Percentiles rank a stretch among this genome's conserved stretches.
Evolutionary conservation across 2,113 vertebrate genomes (phyloP).

Genomic region (Sus scrofa): DNA sequence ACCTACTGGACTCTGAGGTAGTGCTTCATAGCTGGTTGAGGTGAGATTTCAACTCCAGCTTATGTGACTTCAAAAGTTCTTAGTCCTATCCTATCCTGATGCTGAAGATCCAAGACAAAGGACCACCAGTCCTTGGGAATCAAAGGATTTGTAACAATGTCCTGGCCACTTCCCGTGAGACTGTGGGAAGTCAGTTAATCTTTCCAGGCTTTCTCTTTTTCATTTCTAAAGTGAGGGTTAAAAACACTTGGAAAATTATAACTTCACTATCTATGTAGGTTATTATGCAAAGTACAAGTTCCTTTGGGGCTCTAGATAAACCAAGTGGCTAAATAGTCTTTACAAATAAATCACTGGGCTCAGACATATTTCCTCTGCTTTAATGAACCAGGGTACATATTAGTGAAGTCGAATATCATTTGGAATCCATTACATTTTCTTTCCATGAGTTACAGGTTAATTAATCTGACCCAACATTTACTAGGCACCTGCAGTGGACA

Average conservation of each 20-base stretch:
- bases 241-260: constrained; percentile 5
- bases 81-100: too few relatives aligned
- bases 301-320: background rate
- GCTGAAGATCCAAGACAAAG: background rate
- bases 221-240: background rate
- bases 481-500: background rate
- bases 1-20: background rate
- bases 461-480: constrained; percentile 17
- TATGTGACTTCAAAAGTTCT: background rate
- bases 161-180: background rate
- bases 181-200: background rate
- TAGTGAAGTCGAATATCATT: background rate
- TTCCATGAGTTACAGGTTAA: background rate
- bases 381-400: constrained; percentile 28
- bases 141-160: background rate
- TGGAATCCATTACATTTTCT: constrained; percentile 43
- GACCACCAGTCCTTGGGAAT: background rate
- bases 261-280: background rate
- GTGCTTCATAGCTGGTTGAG: background rate
- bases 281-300: background rate
- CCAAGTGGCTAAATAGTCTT: constrained; percentile 7
- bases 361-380: background rate
- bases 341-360: constrained; percentile 4
- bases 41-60: background rate
- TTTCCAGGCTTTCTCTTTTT: background rate